Evolutionary conservation across 37 sponge, comb jelly and placozoan species (phyloP), one percentile per base, ranked within the genome.

Genomic region (Lycopodina hypogea): DNA sequence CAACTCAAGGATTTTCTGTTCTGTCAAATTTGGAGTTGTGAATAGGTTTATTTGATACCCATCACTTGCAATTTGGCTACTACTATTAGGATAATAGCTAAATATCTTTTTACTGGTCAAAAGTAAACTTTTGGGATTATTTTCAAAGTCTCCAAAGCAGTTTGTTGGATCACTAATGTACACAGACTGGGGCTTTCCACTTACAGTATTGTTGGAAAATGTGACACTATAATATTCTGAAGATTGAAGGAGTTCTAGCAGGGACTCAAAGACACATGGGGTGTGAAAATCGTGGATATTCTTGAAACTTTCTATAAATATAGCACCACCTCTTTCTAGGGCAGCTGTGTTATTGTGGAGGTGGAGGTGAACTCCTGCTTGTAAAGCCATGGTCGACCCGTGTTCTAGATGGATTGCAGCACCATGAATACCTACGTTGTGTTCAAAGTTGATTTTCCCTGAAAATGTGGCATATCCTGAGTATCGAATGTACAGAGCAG

Each of bases 401-500:
- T 65, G 35, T 28, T 2, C 32, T 32, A 65, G 7, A 33, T 65
- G 30, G 9, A 65, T 65, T 32, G 66, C 66, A 32, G 66, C 32
- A 2, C 66, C 66, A 29, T 65, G 18, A 32, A 65, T 29, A 65
- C 66, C 66, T 9, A 32, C 2, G 30, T 65, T 65, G 30, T 65
- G 18, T 32, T 32, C 30, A 65, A 65, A 65, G 26, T 32, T 32
- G 7, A 17, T 32, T 12, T 65, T 65, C 4, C 66, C 66, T 65
- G 33, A 28, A 65, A 65, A 65, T 32, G 66, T 65, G 35, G 66
- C 66, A 65, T 65, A 65, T 65, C 34, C 32, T 32, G 66, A 65
- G 1, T 65, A 7, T 32, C 11, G 66, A 32, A 65, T 24, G 30
- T 65, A 65, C 34, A 65, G 66, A 30, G 35, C 66, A 30, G 66